Conservation (phyloP, 2,888 invertebrate genomes). For the Matsumyia berberina region DNA sequence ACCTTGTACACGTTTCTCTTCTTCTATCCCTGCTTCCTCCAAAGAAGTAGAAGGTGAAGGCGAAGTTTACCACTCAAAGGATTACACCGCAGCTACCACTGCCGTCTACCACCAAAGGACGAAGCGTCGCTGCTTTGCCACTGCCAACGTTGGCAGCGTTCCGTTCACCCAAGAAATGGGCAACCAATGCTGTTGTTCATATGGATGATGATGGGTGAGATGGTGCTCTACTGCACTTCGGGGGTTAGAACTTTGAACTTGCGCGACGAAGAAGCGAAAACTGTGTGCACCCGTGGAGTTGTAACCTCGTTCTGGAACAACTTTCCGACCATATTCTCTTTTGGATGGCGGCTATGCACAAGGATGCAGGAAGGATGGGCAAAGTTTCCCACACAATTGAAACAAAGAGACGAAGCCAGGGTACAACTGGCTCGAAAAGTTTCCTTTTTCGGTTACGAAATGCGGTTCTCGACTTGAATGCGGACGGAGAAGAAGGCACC, state of each 20-base stretch:
- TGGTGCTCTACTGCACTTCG: conserved; percentile 66
- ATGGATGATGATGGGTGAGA: conserved; percentile 7
- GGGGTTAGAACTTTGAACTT: conserved; percentile 75
- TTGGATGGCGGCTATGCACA: conserved; percentile 28
- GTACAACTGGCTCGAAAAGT: conserved; percentile 67
- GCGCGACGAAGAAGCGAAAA: conserved; percentile 47
- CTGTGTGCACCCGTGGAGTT: conserved; percentile 21
- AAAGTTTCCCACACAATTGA: conserved; percentile 55
- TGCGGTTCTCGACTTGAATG: conserved; percentile 63
- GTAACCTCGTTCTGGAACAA: conserved; percentile 52
- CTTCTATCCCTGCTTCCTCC: background rate
- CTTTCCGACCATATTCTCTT: conserved; percentile 71
- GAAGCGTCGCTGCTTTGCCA: conserved; percentile 11
- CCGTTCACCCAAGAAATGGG: conserved; percentile 29
- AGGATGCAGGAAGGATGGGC: conserved; percentile 58
- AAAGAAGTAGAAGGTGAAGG: conserved; percentile 61
- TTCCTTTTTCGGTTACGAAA: conserved; percentile 74
- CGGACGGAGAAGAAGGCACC: conserved; percentile 9
- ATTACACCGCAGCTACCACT: conserved; percentile 71
- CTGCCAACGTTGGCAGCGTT: background rate
- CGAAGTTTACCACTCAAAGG: conserved; percentile 66
- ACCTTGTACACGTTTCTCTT: conserved; percentile 64
- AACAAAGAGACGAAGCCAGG: conserved; percentile 50
- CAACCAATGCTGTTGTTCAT: conserved; percentile 43
- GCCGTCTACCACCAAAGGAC: conserved; percentile 49